These are phyloP conservation scores for Ostrea denselamellosa DNA, from an alignment of 1,140 invertebrate species.

Conservation along the genomic window DNA sequence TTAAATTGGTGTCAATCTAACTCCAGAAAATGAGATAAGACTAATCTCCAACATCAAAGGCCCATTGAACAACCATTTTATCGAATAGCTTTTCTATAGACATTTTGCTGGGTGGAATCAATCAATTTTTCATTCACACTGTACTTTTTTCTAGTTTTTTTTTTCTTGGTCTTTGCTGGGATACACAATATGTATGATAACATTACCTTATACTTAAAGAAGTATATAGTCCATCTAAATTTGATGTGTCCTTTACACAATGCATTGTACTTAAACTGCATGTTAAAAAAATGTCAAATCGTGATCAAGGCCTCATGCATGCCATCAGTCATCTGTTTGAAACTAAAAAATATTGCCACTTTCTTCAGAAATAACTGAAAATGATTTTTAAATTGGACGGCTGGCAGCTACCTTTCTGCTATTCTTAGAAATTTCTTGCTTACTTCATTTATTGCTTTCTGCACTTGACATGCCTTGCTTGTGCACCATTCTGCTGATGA, in stretches of 20 bases:
- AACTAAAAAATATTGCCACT: not conserved
- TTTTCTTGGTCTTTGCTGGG: too few species aligned
- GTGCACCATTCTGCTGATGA: not conserved
- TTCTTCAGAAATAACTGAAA: not conserved
- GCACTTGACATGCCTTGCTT: not conserved
- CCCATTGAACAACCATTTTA: not conserved
- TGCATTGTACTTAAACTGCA: too few species aligned
- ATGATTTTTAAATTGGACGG: not conserved
- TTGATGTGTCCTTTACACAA: too few species aligned
- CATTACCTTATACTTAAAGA: too few species aligned
- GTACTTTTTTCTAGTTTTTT: too few species aligned
- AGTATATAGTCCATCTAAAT: too few species aligned
- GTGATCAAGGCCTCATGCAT: too few species aligned
- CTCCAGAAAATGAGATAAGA: not conserved
- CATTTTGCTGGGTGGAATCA: not conserved
- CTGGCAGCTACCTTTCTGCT: not conserved
- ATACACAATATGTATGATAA: too few species aligned
- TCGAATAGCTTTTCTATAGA: not conserved
- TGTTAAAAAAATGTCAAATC: too few species aligned
- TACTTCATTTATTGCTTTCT: not conserved
- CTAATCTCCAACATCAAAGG: not conserved
- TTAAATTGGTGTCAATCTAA: not conserved
- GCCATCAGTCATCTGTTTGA: not conserved
- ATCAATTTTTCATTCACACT: too few species aligned
- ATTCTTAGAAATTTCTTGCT: conserved; percentile 30